Evolutionary conservation across 2,797 vertebrate genomes (phyloP), one percentile per base, ranked within the genome.

Genomic region (Valencia hispanica): DNA sequence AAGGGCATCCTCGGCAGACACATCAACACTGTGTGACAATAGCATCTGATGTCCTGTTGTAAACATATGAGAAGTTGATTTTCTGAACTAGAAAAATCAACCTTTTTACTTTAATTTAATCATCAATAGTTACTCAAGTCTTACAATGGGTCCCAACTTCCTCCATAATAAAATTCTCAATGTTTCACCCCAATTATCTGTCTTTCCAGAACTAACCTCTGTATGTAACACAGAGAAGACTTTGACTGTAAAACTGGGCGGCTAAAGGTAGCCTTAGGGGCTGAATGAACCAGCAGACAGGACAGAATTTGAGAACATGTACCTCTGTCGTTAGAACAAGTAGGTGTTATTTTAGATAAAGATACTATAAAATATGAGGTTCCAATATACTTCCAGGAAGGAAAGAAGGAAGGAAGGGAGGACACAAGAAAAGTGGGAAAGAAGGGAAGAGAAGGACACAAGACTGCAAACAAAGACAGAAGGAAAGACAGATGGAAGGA

Each of bases 131-230:
- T 51, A 69, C 57, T 84, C 51, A 61, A 41, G 22, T 65, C 73
- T 72, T 45, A 51, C 45, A 50, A 77, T 71, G 63, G 78, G 70
- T 74, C 36, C 17, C 22, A 68, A 47, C 72, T 65, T 61, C 18
- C 51, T 55, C 73, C 20, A 18, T 66, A 50, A 51, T 78, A 70
- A 80, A 87, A 86, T 61, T 76, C 66, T 80, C 72, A 80, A 80
- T 80, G 85, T 89, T 87, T 90, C 71, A 9, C 27, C 59, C 79
- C 74, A 86, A 85, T 90, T 86, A 88, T 80, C 86, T 63, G 72
- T 75, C 79, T 89, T 77, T 75, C 82, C 84, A 87, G 87, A 88
- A 90, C 84, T 91, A 81, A 86, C 74, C 75, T 87, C 78, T 84
- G 55, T 30, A 73, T 70, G 68, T 76, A 75, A 70, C 80, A 69